Conservation (phyloP, 2,888 invertebrate genomes). For the Hirtodrosophila alboralis region DNA sequence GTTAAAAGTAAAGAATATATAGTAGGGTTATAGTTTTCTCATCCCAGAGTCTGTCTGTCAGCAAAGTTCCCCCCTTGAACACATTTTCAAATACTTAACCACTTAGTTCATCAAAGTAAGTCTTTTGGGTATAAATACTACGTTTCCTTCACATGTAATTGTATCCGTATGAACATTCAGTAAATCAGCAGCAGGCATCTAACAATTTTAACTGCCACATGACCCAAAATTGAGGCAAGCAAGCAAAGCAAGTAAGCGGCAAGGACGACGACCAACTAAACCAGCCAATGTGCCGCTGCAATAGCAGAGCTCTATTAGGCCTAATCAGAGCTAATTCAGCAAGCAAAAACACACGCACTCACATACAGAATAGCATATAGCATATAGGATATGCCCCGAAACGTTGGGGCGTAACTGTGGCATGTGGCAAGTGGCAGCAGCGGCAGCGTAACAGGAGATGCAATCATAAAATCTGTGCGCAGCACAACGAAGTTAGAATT, state of each 20-base stretch:
- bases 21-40: too few species aligned
- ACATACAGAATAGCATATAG: slow-evolving; percentile 56
- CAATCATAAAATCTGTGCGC: slow-evolving; percentile 61
- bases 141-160: slow-evolving; percentile 9
- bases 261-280: slow-evolving; percentile 11
- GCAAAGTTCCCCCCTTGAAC: too few species aligned
- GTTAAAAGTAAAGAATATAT: too few species aligned
- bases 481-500: slow-evolving; percentile 25
- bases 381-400: not conserved
- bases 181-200: slow-evolving; percentile 41
- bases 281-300: slow-evolving; percentile 26
- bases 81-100: slow-evolving; percentile 9
- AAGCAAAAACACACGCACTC: slow-evolving; percentile 21
- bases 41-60: too few species aligned
- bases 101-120: slow-evolving; percentile 22
- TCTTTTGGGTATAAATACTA: slow-evolving; percentile 33
- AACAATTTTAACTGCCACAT: slow-evolving; percentile 27
- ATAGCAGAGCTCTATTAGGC: slow-evolving; percentile 57
- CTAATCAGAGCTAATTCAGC: slow-evolving; percentile 65
- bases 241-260: too few species aligned
- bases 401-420: slow-evolving; percentile 7
- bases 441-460: slow-evolving; percentile 35
- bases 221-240: slow-evolving; percentile 8
- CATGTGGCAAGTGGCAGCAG: slow-evolving; percentile 27
- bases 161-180: slow-evolving; percentile 18